Conservation (phyloP, 2,888 invertebrate genomes). For the Eupithecia abbreviata region DNA sequence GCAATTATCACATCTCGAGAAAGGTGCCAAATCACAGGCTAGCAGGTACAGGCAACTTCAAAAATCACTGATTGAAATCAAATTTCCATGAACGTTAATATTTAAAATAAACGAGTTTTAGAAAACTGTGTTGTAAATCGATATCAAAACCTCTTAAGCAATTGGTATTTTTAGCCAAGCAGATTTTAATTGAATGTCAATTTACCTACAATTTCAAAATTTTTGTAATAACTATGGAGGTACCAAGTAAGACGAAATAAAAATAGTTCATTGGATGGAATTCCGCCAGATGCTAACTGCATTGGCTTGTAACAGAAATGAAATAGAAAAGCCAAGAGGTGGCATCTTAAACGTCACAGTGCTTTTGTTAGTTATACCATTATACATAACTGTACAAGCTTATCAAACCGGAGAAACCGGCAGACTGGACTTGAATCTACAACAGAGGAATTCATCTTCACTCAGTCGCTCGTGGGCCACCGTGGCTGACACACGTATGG, state of each 20-base stretch:
- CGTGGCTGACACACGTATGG: conserved; percentile 5
- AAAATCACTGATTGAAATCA: too few relatives aligned
- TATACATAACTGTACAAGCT: neutral
- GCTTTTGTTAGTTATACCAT: neutral
- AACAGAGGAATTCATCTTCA: neutral
- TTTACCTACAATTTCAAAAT: neutral
- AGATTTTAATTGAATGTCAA: neutral
- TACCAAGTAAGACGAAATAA: neutral
- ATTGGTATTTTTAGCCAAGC: neutral
- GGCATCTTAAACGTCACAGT: neutral
- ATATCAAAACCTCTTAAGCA: neutral
- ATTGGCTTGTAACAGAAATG: neutral
- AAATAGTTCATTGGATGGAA: neutral
- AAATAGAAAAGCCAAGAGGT: neutral
- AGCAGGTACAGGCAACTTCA: too few relatives aligned
- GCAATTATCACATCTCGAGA: too few relatives aligned
- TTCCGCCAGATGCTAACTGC: neutral
- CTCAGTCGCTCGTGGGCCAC: conserved; percentile 11
- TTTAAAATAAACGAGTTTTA: too few relatives aligned
- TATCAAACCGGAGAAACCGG: conserved; percentile 1
- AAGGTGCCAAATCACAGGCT: too few relatives aligned
- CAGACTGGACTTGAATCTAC: neutral
- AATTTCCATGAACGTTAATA: too few relatives aligned
- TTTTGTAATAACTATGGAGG: neutral
- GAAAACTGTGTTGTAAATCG: neutral